Base-by-base conservation (phyloP, 1,140 invertebrate genomes). In the Leptopilina clavipes region DNA sequence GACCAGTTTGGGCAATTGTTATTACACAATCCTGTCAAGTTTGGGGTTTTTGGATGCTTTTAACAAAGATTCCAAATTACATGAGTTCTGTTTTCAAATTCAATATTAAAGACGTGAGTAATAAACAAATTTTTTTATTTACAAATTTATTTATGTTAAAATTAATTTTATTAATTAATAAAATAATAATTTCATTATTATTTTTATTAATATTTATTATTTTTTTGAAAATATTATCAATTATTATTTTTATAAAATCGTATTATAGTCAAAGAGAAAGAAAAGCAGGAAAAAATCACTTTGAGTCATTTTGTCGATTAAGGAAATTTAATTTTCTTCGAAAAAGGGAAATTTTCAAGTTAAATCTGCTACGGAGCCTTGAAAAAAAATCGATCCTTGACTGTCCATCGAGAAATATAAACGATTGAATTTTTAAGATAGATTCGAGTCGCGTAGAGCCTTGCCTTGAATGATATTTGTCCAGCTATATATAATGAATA, bases 11-110 rank as follows among this genome's bases (percentile, higher is more conserved):
- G 95, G 95, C 96, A 0, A 90, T 98, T 10, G 91, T 97, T 12
- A 84, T 96, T 1, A 93, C 93, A 0, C 96, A 98, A 82, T 95
- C 95, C 84, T 93, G 95, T 0, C 95, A 98, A 81, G 95, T 95
- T 83, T 98, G 97, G 97, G 97, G 97, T 0, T 97, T 97, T 85
- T 98, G 97, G 92, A 98, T 96, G 14, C 91, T 99, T 65, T 91
- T 99, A 72, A 97, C 96, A 0, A 94, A 97, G 87, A 95, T 98
- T 80, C 98, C 98, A 0, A 94, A 94, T 0, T 99, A 98, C 85
- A 94, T 99, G 92, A 94, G 93, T 65, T 93, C 94, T 70, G 94
- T 98, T 0, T 91, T 99, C 1, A 90, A 93, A 52, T 96, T 95
- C 82, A 91, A 98, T 74, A 94, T 99, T 40, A 93, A 95, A 89